A percentile compares a stretch with the other conserved stretches of the same genome.
phyloP scores from a whole-genome alignment of 2,113 vertebrate species.

The Apodemus sylvaticus region DNA sequence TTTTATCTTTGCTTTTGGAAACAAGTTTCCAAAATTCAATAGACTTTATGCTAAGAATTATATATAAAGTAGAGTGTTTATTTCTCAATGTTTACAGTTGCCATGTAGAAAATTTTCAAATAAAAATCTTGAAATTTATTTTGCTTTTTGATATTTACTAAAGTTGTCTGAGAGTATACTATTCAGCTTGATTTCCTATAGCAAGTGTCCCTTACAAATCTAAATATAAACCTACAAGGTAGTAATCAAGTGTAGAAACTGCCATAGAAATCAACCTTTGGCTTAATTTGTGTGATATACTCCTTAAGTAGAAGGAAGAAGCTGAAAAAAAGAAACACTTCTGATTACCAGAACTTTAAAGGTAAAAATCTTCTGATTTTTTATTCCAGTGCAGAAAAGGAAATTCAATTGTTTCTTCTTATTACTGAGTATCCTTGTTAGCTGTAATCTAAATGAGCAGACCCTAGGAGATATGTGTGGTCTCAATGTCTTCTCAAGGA shows the following conservation, averaged over 20 bases:
- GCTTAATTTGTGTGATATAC: neutral
- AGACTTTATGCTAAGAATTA: neutral
- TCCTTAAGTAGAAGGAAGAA: neutral
- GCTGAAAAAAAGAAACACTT: neutral
- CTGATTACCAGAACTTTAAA: neutral
- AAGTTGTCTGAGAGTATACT: neutral
- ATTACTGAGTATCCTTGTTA: neutral
- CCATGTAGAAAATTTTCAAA: neutral
- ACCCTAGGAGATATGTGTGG: neutral
- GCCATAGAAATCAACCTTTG: neutral
- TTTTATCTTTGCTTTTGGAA: neutral
- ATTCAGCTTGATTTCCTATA: neutral
- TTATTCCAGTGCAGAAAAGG: neutral
- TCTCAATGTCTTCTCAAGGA: neutral
- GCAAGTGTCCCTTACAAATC: neutral
- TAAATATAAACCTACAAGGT: neutral
- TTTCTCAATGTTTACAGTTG: neutral
- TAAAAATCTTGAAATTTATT: neutral
- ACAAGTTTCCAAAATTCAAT: neutral
- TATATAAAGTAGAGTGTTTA: neutral
- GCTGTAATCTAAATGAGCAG: neutral
- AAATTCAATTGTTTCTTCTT: neutral
- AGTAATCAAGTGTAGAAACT: neutral
- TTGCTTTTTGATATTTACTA: conserved; percentile 11
- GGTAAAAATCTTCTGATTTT: neutral